Evolutionary conservation across 2,888 invertebrate species (phyloP).

Genomic region (Leptodirus hochenwartii): DNA sequence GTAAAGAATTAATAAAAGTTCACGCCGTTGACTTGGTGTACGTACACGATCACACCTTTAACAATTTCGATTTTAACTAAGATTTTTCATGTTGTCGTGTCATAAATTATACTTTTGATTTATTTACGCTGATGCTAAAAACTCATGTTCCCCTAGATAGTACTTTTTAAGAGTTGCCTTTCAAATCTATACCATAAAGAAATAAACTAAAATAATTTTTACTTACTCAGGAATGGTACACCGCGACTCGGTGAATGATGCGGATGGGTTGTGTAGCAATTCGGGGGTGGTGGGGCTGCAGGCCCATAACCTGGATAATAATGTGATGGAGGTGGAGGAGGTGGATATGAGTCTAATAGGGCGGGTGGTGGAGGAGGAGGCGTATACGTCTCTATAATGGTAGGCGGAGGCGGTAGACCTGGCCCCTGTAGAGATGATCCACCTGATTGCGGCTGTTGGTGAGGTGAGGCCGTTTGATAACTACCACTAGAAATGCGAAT

Average conservation of each 20-base stretch:
- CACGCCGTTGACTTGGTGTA: too few relatives aligned
- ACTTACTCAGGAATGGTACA: conserved; percentile 45
- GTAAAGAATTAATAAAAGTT: conserved; percentile 12
- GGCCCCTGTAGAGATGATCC: conserved; percentile 28
- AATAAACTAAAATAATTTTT: too few relatives aligned
- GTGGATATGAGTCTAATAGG: conserved; percentile 11
- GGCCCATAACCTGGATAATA: conserved; percentile 32
- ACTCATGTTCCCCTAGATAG: too few relatives aligned
- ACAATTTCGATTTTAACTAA: too few relatives aligned
- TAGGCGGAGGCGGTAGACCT: conserved; percentile 27
- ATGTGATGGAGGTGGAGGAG: conserved; percentile 23
- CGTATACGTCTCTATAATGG: conserved; percentile 26
- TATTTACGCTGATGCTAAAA: too few relatives aligned
- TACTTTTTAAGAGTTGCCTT: too few relatives aligned
- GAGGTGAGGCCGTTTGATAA: conserved; percentile 30
- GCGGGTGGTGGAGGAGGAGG: conserved; percentile 24
- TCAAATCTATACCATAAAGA: too few relatives aligned
- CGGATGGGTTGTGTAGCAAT: conserved; percentile 37
- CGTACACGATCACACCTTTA: too few relatives aligned
- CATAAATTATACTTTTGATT: too few relatives aligned
- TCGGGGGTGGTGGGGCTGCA: conserved; percentile 25
- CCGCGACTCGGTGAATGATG: conserved; percentile 41
- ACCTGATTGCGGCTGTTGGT: conserved; percentile 29
- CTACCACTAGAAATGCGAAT: too few relatives aligned
- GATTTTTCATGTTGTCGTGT: too few relatives aligned